Base-by-base conservation (phyloP, 2,797 vertebrate species). In the Zenarchopterus dispar region DNA sequence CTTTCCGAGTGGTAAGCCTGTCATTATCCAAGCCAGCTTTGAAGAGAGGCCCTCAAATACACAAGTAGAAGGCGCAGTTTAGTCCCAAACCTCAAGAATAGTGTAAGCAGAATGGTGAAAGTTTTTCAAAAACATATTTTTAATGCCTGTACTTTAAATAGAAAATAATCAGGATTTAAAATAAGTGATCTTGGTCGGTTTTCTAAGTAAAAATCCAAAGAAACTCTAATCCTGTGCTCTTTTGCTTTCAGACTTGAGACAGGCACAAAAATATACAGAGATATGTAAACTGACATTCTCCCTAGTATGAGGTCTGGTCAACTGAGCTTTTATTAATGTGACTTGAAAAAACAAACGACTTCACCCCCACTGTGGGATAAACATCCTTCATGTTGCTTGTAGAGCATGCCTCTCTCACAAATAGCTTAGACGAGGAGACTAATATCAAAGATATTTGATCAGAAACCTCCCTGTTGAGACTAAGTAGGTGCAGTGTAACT, bases 241-340 rank as follows among this genome's bases (percentile, higher is more conserved):
- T 58, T 56, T 59, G 17, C 63, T 59, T 31, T 3, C 28, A 13
- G 4, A 43, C 26, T 44, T 56, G 9, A 8, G 8, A 43, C 4
- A 22, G 28, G 54, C 44, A 2, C 49, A 41, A 36, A n/a, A 13
- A 52, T 8, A 28, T 36, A 39, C 31, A 51, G 6, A 2, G 13
- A 39, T 39, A 13, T 39, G 2, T 13, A 36, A 36, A 36, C 33
- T 36, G 9, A 36, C 33, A 36, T 36, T 10, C 2, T 13, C n/a
- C 2, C 8, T 19, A 15, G 19, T 49, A 17, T 15, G 0, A 10
- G 15, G n/a, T 9, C 21, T 49, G 21, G 17, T 54, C 17, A 64
- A 6, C 36, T 16, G 22, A 56, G 18, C 22, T 57, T 41, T 23
- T 44, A 21, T 52, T 44, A 31, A 57, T 71, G 42, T 21, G 75